Evolutionary conservation across 2,888 invertebrate species (phyloP).

Genomic region (Aquatica leii): DNA sequence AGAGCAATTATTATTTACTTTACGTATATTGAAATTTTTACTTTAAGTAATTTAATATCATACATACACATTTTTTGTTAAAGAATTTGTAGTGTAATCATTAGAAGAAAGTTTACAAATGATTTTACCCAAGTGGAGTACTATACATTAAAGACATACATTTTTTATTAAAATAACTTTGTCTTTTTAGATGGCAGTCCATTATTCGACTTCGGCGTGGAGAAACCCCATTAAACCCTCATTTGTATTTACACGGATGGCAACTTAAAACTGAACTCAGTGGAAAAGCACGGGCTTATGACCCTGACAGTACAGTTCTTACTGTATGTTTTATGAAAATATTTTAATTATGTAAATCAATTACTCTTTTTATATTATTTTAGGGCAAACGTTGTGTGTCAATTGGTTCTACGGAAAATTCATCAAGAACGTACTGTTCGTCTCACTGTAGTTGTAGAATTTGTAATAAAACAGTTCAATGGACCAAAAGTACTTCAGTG

Average conservation of each 20-base stretch:
- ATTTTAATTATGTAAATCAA: constrained; percentile 11
- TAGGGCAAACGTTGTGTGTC: constrained; percentile 43
- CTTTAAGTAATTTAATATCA: no score
- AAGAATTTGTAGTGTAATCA: no score
- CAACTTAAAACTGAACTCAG: constrained; percentile 63
- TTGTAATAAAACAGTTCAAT: constrained; percentile 37
- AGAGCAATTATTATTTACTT: no score
- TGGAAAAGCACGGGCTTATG: constrained; percentile 58
- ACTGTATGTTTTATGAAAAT: constrained; percentile 15
- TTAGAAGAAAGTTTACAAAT: no score
- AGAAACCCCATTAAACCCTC: constrained; percentile 58
- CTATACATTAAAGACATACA: no score
- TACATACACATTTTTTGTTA: no score
- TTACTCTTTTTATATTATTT: constrained; percentile 18
- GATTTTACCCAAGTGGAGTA: no score
- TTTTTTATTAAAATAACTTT: no score
- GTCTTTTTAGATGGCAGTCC: constrained; percentile 64
- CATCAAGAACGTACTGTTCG: constrained; percentile 20
- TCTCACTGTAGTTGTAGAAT: constrained; percentile 23
- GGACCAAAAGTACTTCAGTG: constrained; percentile 36
- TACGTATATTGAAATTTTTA: no score
- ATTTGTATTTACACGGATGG: constrained; percentile 65
- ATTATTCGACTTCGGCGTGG: constrained; percentile 61
- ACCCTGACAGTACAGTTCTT: constrained; percentile 34
- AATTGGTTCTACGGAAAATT: constrained; percentile 22